phyloP scores from a whole-genome alignment of 2,113 vertebrate genomes.

The Blennius ocellaris region DNA sequence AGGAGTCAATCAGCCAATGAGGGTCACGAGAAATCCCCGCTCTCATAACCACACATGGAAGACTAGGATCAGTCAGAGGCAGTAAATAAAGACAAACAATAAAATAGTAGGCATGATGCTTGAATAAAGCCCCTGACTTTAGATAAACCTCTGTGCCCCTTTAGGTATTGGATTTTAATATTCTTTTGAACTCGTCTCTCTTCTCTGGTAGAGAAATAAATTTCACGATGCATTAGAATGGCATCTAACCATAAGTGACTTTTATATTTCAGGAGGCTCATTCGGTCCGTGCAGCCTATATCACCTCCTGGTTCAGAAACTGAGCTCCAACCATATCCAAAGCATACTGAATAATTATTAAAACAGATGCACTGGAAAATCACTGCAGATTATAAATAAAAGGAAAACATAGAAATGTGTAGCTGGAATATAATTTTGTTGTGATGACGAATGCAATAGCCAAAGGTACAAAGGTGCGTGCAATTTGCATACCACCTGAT shows the following conservation, averaged over 20 bases:
- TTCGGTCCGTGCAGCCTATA: constrained; percentile 34
- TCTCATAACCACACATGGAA: constrained; percentile 64
- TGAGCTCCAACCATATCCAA: constrained; percentile 25
- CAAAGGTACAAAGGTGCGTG: constrained; percentile 16
- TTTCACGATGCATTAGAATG: constrained; percentile 69
- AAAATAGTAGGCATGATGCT: constrained; percentile 72
- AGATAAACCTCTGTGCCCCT: constrained; percentile 77
- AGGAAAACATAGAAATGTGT: constrained; percentile 6
- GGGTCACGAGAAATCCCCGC: constrained; percentile 75
- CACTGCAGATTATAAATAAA: constrained; percentile 22
- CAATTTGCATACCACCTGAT: constrained; percentile 70
- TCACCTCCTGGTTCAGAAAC: constrained; percentile 31
- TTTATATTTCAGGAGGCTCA: constrained; percentile 61
- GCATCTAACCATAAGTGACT: constrained; percentile 58
- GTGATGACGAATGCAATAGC: constrained; percentile 11
- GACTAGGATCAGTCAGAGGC: constrained; percentile 71
- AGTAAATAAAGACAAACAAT: constrained; percentile 80
- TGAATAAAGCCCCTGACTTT: constrained; percentile 77
- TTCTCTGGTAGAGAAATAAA: constrained; percentile 60
- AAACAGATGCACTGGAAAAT: constrained; percentile 23
- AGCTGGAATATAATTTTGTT: constrained; percentile 17
- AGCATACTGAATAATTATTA: constrained; percentile 40
- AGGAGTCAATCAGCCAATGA: constrained; percentile 73
- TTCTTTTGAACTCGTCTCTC: constrained; percentile 80
- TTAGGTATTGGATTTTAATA: constrained; percentile 79